Conservation (phyloP, 2,113 vertebrate species). For the Oxyruncus cristatus region DNA sequence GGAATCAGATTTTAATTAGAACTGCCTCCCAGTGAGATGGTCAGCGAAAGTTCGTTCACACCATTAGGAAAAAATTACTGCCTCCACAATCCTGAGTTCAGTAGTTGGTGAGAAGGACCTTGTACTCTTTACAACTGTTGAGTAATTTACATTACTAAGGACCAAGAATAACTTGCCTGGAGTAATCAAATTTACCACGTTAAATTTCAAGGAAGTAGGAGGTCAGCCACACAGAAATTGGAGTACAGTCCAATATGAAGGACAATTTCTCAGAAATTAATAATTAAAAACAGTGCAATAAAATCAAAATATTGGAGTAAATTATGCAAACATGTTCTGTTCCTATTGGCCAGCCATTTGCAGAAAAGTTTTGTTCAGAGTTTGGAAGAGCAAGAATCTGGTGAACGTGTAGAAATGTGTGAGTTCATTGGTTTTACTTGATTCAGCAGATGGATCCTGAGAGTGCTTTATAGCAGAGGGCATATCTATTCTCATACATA, state of each 20-base stretch:
- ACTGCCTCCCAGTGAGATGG: neutral
- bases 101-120: neutral
- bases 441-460: neutral
- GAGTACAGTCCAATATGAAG: neutral
- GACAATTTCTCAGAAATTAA: neutral
- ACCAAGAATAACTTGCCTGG: neutral
- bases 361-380: neutral
- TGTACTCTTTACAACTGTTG: neutral
- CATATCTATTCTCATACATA: neutral
- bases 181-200: neutral
- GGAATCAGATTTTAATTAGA: neutral
- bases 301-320: neutral
- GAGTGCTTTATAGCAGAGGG: neutral
- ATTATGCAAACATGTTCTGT: neutral
- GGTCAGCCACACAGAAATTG: neutral
- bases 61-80: neutral
- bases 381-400: neutral
- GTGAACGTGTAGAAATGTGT: neutral
- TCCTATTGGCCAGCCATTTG: neutral
- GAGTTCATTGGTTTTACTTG: neutral
- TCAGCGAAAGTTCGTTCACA: neutral
- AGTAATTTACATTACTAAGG: neutral
- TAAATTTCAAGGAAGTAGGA: neutral
- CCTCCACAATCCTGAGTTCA: neutral
- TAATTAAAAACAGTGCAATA: neutral